phyloP scores from a whole-genome alignment of 2,888 invertebrate species.

The Lymantria monacha region DNA sequence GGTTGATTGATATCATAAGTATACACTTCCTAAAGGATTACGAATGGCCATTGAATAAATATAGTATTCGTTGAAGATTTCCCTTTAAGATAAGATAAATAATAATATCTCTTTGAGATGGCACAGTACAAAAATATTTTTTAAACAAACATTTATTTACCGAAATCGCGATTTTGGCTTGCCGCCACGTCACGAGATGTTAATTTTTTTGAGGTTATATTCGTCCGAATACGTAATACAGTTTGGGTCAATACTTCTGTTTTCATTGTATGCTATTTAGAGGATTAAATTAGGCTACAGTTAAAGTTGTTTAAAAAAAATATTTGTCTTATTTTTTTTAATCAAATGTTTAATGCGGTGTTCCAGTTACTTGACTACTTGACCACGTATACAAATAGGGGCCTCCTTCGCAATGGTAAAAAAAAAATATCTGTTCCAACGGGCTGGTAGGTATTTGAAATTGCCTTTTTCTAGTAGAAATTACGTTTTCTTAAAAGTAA shows the following conservation, averaged over 20 bases:
- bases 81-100: constrained; percentile 21
- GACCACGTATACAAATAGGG: too few relatives aligned
- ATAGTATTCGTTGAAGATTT: constrained; percentile 1
- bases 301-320: too few relatives aligned
- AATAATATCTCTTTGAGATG: constrained; percentile 12
- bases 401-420: too few relatives aligned
- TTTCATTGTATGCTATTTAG: too few relatives aligned
- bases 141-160: constrained; percentile 6
- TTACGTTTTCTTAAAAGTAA: too few relatives aligned
- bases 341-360: too few relatives aligned
- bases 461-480: too few relatives aligned
- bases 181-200: constrained; percentile 29
- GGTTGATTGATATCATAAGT: not conserved
- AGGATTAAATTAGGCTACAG: too few relatives aligned
- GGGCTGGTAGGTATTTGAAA: too few relatives aligned
- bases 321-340: too few relatives aligned
- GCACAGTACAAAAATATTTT: constrained; percentile 19
- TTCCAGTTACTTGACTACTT: too few relatives aligned
- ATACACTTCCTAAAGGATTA: constrained; percentile 1
- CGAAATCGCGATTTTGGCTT: constrained; percentile 24
- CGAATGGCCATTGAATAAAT: not conserved
- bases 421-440: too few relatives aligned
- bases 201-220: constrained; percentile 14
- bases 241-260: not conserved
- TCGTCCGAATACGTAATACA: constrained; percentile 12